A percentile compares a stretch with the other conserved stretches of the same genome.
Conservation (phyloP, 1,140 invertebrate species). For the Panulirus ornatus region DNA sequence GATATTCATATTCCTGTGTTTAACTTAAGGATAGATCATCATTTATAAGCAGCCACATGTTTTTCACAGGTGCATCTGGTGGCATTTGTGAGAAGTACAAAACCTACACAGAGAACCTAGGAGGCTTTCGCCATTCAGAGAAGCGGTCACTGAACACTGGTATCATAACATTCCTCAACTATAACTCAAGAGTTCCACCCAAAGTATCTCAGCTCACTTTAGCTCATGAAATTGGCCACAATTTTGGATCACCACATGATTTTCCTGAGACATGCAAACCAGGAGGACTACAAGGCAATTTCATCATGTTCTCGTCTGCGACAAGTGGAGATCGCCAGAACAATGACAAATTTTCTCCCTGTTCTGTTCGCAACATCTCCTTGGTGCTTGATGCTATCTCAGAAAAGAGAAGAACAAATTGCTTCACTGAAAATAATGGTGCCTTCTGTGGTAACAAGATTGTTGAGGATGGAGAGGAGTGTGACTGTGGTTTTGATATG, state of each 20-base stretch:
- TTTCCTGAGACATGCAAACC: slow-evolving; percentile 94
- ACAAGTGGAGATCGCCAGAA: slow-evolving; percentile 95
- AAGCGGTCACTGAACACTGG: slow-evolving; percentile 98
- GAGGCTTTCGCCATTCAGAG: slow-evolving; percentile 94
- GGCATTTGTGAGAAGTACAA: slow-evolving; percentile 99
- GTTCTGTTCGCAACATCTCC: slow-evolving; percentile 96
- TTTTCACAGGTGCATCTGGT: slow-evolving; percentile 92
- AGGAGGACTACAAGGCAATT: slow-evolving; percentile 92
- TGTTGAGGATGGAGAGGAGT: slow-evolving; percentile 97
- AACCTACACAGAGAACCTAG: slow-evolving; percentile 96
- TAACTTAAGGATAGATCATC: too few relatives aligned
- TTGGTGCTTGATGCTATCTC: slow-evolving; percentile 94
- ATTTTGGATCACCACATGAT: slow-evolving; percentile 98
- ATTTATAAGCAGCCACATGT: not conserved
- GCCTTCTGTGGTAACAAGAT: slow-evolving; percentile 99
- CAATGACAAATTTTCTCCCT: slow-evolving; percentile 96
- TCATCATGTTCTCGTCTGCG: slow-evolving; percentile 98
- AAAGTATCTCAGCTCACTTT: slow-evolving; percentile 98
- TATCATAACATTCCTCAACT: slow-evolving; percentile 99
- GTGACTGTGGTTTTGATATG: slow-evolving; percentile 98
- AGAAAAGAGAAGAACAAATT: slow-evolving; percentile 95
- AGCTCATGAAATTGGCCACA: slow-evolving; percentile 99
- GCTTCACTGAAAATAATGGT: slow-evolving; percentile 90
- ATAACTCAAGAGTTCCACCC: slow-evolving; percentile 96
- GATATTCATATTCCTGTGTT: slow-evolving; percentile 33